Evolutionary conservation across 2,113 vertebrate genomes (phyloP).

Genomic region (Acanthochromis polyacanthus): DNA sequence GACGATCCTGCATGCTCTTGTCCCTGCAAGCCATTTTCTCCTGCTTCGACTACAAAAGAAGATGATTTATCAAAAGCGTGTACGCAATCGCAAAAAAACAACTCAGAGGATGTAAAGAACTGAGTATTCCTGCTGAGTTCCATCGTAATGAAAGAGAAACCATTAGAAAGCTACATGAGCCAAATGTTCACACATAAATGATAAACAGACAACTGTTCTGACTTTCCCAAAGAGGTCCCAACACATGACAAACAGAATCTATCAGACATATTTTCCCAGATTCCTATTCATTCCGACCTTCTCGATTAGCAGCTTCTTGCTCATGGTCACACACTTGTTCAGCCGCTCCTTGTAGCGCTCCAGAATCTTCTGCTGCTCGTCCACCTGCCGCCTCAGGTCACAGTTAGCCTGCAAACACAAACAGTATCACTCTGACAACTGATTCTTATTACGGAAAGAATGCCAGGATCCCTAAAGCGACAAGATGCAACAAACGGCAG

Average conservation of each 20-base stretch:
- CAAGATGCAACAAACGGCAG: background rate
- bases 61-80: background rate
- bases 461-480: background rate
- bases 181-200: too few relatives aligned
- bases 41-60: constrained; percentile 89
- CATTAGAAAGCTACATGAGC: background rate
- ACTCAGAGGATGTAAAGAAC: background rate
- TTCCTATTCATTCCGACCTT: constrained; percentile 85
- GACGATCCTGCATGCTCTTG: constrained; percentile 97
- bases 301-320: constrained; percentile 97
- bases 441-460: background rate
- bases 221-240: too few relatives aligned
- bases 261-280: constrained; percentile 8
- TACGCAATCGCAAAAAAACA: background rate
- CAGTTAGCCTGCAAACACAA: constrained; percentile 89
- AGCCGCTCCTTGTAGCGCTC: constrained; percentile 96
- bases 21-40: constrained; percentile 96
- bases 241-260: background rate
- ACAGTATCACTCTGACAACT: constrained; percentile 16
- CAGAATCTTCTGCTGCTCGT: constrained; percentile 96
- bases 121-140: background rate
- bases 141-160: background rate
- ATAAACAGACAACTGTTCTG: too few relatives aligned
- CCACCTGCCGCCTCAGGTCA: constrained; percentile 94
- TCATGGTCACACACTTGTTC: constrained; percentile 97